Percentiles rank a stretch among this genome's conserved stretches.
Evolutionary conservation across 30 jellyfish, hydroid and myxozoan species (phyloP).

Genomic region (Turritopsis rubra): DNA sequence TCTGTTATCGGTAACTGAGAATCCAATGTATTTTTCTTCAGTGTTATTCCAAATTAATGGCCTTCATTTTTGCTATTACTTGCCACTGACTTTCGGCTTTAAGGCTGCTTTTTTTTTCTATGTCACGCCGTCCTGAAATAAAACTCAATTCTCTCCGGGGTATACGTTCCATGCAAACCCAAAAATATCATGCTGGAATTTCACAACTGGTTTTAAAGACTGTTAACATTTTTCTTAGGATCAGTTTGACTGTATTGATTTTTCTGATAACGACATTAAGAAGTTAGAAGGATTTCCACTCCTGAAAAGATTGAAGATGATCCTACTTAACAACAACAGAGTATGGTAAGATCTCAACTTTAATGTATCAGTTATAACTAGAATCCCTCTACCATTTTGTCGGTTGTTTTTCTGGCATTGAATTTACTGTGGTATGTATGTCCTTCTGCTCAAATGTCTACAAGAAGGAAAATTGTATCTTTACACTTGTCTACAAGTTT

Average conservation of each 20-base stretch:
- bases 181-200: no score
- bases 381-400: neutral
- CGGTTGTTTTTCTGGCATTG: neutral
- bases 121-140: no score
- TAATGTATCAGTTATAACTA: neutral
- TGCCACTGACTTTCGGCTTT: no score
- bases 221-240: conserved; percentile 52
- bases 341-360: conserved; percentile 38
- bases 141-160: no score
- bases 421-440: neutral
- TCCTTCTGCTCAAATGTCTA: neutral
- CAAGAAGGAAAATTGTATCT: no score
- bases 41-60: no score
- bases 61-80: no score
- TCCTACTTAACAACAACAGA: conserved; percentile 71
- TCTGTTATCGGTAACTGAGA: no score
- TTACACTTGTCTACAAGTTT: neutral
- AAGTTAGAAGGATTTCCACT: conserved; percentile 91
- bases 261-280: conserved; percentile 86
- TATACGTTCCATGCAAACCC: no score
- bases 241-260: conserved; percentile 92
- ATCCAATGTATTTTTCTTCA: no score
- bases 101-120: no score
- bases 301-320: conserved; percentile 59
- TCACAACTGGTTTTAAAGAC: neutral